Conservation (phyloP, 2,888 invertebrate genomes). For the Tetragonisca angustula region DNA sequence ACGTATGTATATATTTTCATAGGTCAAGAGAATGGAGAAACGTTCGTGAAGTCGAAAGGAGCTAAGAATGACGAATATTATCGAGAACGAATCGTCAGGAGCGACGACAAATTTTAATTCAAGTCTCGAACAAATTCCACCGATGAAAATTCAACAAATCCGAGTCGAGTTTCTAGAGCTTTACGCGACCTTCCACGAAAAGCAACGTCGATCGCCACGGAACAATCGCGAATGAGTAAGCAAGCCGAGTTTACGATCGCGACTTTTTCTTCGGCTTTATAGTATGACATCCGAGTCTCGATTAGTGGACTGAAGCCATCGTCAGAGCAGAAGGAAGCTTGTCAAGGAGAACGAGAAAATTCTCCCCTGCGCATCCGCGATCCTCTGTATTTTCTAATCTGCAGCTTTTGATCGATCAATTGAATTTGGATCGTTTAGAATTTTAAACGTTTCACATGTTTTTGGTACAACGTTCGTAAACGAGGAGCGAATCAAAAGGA, state of each 20-base stretch:
- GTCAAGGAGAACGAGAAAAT: slow-evolving; percentile 62
- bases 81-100: not conserved
- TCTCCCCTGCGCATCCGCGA: slow-evolving; percentile 32
- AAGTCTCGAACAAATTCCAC: not conserved
- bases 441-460: too few relatives aligned
- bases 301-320: slow-evolving; percentile 65
- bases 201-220: slow-evolving; percentile 36
- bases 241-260: slow-evolving; percentile 64
- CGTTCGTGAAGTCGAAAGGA: not conserved
- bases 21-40: not conserved
- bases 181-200: slow-evolving; percentile 36
- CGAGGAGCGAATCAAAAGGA: too few relatives aligned
- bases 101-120: not conserved
- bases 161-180: slow-evolving; percentile 1
- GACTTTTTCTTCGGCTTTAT: slow-evolving; percentile 63
- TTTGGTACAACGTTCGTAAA: too few relatives aligned
- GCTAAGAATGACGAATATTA: not conserved
- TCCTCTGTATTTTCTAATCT: not conserved
- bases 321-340: slow-evolving; percentile 44
- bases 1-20: not conserved
- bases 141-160: not conserved
- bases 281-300: slow-evolving; percentile 60
- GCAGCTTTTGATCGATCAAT: too few relatives aligned
- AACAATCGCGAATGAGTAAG: slow-evolving; percentile 64
- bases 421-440: too few relatives aligned